Percentiles rank a stretch among this genome's conserved stretches.
phyloP scores from a whole-genome alignment of 2,797 vertebrate species.

The Ara ararauna region DNA sequence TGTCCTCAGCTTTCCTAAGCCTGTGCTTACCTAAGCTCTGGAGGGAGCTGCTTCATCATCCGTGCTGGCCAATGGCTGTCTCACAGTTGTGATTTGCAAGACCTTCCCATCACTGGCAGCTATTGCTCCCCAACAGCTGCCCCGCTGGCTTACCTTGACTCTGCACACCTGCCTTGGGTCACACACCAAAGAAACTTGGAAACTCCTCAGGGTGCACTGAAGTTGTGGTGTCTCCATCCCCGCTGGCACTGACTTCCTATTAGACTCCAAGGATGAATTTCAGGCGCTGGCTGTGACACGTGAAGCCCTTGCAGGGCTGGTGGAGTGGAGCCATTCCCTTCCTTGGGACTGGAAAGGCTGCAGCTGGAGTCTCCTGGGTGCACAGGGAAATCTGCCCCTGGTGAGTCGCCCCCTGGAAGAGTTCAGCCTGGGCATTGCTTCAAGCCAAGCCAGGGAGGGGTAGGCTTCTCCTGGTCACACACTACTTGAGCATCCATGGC shows the following conservation, averaged over 20 bases:
- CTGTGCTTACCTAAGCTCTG: background rate
- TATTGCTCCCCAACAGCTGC: background rate
- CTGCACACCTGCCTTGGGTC: background rate
- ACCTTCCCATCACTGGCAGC: background rate
- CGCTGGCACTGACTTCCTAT: background rate
- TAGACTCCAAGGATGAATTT: background rate
- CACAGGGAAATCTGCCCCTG: background rate
- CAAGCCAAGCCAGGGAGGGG: background rate
- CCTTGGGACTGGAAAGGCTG: background rate
- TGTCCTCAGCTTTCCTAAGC: background rate
- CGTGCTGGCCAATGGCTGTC: accelerated
- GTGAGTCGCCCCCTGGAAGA: background rate
- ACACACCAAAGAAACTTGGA: background rate
- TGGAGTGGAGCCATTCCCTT: background rate
- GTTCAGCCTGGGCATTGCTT: background rate
- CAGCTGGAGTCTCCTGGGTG: background rate
- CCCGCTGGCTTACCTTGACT: background rate
- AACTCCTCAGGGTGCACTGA: accelerated
- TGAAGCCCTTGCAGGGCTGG: background rate
- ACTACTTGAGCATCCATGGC: background rate
- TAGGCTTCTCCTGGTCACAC: accelerated
- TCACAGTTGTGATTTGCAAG: accelerated
- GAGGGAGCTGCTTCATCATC: background rate
- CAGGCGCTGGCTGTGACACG: background rate
- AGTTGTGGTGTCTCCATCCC: background rate